A percentile compares a stretch with the other conserved stretches of the same genome.
Evolutionary conservation across 1,140 invertebrate species (phyloP).

Genomic region (Acromyrmex charruanus): DNA sequence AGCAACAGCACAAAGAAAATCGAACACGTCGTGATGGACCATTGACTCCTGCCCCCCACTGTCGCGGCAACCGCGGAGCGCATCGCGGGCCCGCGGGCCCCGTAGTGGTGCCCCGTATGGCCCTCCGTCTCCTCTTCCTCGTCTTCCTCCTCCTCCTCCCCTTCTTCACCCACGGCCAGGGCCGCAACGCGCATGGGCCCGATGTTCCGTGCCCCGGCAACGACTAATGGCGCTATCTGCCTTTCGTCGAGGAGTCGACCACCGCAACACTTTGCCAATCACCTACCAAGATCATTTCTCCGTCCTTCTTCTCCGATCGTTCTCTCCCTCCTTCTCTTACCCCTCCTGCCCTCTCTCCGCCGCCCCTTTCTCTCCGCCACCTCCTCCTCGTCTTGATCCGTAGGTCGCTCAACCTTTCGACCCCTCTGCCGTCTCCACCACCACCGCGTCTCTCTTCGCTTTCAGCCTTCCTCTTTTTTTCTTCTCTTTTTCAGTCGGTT

Average conservation of each 20-base stretch:
- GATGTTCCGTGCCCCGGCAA: constrained; percentile 64
- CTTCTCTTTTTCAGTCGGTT: constrained; percentile 48
- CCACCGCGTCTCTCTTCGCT: constrained; percentile 30
- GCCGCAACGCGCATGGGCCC: constrained; percentile 68
- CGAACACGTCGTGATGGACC: constrained; percentile 25
- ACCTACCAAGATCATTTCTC: constrained; percentile 69
- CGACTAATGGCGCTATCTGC: constrained; percentile 76
- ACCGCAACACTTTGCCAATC: constrained; percentile 76
- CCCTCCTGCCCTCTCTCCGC: background rate
- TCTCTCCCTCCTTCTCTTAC: constrained; percentile 17
- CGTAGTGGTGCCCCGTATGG: constrained; percentile 3
- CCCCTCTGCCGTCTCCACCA: constrained; percentile 42
- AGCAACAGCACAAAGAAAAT: constrained; percentile 58
- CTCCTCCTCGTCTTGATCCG: constrained; percentile 59
- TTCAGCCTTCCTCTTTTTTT: constrained; percentile 45
- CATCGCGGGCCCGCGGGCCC: constrained; percentile 58
- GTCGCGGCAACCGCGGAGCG: constrained; percentile 41
- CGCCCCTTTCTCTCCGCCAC: constrained; percentile 58
- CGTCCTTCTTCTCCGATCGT: constrained; percentile 45
- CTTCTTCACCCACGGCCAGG: constrained; percentile 70
- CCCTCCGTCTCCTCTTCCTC: constrained; percentile 17
- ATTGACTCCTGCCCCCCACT: constrained; percentile 54
- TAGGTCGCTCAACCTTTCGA: constrained; percentile 73
- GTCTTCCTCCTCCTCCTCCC: constrained; percentile 61
- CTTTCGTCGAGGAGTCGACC: constrained; percentile 74